A percentile compares a stretch with the other conserved stretches of the same genome.
phyloP scores from a whole-genome alignment of 2,113 vertebrate species.

The Dasyprocta punctata region DNA sequence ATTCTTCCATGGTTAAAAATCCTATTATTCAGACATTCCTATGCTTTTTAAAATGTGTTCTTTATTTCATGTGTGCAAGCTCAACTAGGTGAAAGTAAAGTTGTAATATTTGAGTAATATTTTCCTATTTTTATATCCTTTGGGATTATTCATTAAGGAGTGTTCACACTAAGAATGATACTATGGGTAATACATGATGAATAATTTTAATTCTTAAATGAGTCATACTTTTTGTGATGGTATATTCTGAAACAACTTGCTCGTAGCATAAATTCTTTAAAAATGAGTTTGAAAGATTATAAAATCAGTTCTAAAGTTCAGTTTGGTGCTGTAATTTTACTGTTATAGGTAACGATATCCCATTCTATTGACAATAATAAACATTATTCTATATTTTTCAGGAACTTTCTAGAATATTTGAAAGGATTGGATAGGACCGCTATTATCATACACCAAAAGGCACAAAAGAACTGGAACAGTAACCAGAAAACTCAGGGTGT shows the following conservation, averaged over 20 bases:
- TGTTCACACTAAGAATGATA: not conserved
- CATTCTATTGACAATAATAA: not conserved
- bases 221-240: slow-evolving; percentile 52
- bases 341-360: not conserved
- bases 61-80: not conserved
- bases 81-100: not conserved
- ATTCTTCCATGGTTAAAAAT: not conserved
- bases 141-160: slow-evolving; percentile 14
- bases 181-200: slow-evolving; percentile 23
- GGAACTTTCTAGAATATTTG: slow-evolving; percentile 7
- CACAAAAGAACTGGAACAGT: not conserved
- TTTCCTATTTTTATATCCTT: slow-evolving; percentile 25
- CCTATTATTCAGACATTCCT: not conserved
- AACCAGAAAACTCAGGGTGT: not conserved
- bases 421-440: not conserved
- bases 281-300: slow-evolving; percentile 30
- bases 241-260: slow-evolving; percentile 49
- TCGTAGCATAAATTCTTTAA: slow-evolving; percentile 6
- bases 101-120: slow-evolving; percentile 18
- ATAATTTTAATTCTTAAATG: slow-evolving; percentile 50
- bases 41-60: not conserved
- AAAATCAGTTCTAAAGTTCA: slow-evolving; percentile 22
- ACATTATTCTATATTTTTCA: not conserved
- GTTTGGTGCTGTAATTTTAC: not conserved
- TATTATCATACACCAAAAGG: not conserved